Evolutionary conservation across 2,888 invertebrate genomes (phyloP), one percentile per base, ranked within the genome.

Genomic region (Proisotoma minuta): DNA sequence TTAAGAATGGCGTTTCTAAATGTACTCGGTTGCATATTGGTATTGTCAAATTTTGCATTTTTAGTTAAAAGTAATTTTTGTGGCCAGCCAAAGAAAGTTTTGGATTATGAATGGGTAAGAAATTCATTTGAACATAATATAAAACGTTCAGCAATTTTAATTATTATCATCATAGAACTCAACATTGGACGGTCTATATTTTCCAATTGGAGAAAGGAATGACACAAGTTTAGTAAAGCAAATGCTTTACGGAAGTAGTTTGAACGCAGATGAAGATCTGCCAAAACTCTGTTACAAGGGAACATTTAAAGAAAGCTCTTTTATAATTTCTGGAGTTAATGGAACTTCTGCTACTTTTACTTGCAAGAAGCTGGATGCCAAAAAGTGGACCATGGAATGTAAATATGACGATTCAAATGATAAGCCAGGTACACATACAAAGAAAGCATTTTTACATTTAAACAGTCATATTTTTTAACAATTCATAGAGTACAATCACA

Each of bases 221-320:
- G 65, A 68, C 29, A 60, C 61, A 18, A 65, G 60, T 29, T 18
- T 68, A 2, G 48, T 63, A 1, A 68, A 68, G 40, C 60, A 65
- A 59, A 65, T 68, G 63, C 28, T 68, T 0, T 39, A 59, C 20
- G 65, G 63, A 28, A 57, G 59, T 22, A 61, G 62, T 24, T 47
- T 68, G 3, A 68, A 68, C 51, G 59, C 65, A 2, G 68, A 68
- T 27, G 63, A 63, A 40, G 68, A 68, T 50, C 26, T 65, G 18
- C 59, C 61, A 27, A 65, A 65, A 56, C 49, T 68, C 24, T 68
- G 68, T 52, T 26, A 54, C 10, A 50, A 63, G 12, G 24, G 61
- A 23, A 49, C 39, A 22, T 57, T 43, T 47, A 61, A 63, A 20
- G 62, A 61, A 3, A 57, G 20, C 1, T n/a, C 58, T 4, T n/a